Evolutionary conservation across 2,113 vertebrate genomes (phyloP), one percentile per base, ranked within the genome.

Genomic region (Phalacrocorax brasilianus): DNA sequence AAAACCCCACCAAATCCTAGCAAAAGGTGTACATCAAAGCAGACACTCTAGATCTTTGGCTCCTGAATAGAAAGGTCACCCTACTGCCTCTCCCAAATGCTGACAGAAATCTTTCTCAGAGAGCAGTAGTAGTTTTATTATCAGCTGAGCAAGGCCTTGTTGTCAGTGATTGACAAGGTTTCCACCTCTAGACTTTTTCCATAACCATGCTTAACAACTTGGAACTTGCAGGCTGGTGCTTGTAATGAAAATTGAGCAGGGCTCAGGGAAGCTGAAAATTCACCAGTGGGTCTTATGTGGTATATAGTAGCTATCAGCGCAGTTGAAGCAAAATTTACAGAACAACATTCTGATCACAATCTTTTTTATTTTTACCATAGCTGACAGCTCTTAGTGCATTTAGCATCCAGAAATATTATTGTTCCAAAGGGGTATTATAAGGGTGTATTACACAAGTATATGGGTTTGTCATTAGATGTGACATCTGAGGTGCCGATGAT

Each of bases 81-180:
- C n/a, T 89, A 22, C 55, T 83, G 66, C 55, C 67, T 89, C 89
- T 95, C 80, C 66, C 71, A 96, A 96, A 94, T 61, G 47, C 65
- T 97, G 95, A 73, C 35, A 93, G 90, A 95, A 94, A 84, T 88
- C 56, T 96, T 92, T 93, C 61, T 85, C 58, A 95, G 84, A 87
- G 70, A 88, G 72, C 23, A 50, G 35, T 33, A 91, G 49, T 40
- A 83, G 44, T 91, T 97, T 91, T 95, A 47, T 95, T 97, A 95
- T 89, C 86, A 94, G 55, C 77, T 71, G n/a, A 96, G 86, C 28
- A 95, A 96, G 50, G 53, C 26, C 40, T 50, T 76, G 21, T 88
- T 96, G 76, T 89, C 32, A 35, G 79, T 96, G 92, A 95, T 12
- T 96, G 94, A 96, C 89, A 95, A 89, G 74, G 80, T 97, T 96